phyloP scores from a whole-genome alignment of 1,140 invertebrate genomes.

The Neelides sp. region DNA sequence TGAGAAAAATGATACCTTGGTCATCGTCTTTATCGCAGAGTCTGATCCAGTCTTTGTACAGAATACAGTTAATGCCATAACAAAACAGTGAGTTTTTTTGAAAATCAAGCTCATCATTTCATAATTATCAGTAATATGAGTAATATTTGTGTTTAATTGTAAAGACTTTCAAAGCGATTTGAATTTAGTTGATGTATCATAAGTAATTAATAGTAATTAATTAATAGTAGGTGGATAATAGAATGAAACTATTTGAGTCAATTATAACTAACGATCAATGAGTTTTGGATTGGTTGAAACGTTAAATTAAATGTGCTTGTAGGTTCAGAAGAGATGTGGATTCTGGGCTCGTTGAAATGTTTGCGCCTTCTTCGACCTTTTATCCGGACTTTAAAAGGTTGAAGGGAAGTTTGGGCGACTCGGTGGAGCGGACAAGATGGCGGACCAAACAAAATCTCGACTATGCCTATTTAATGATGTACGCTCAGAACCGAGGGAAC shows the following conservation, averaged over 20 bases:
- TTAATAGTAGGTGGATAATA: too few species aligned
- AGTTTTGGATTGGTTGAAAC: too few species aligned
- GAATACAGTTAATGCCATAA: constrained; percentile 35
- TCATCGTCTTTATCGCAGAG: constrained; percentile 85
- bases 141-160: neutral
- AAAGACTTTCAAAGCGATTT: constrained; percentile 4
- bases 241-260: too few species aligned
- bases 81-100: constrained; percentile 57
- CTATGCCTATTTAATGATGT: constrained; percentile 91
- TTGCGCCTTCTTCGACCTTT: constrained; percentile 68
- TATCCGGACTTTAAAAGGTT: constrained; percentile 77
- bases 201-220: too few species aligned
- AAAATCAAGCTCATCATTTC: neutral
- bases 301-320: too few species aligned
- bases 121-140: constrained; percentile 8
- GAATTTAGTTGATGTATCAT: constrained; percentile 5
- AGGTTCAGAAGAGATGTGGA: constrained; percentile 66
- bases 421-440: constrained; percentile 78
- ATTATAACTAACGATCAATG: too few species aligned
- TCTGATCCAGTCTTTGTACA: constrained; percentile 31
- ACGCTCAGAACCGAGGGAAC: constrained; percentile 52
- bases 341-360: constrained; percentile 72
- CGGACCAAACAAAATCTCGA: constrained; percentile 93
- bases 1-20: constrained; percentile 66
- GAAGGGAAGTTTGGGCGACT: constrained; percentile 69